Conservation (phyloP, 2,113 vertebrate species). For the Oncorhynchus clarkii region DNA sequence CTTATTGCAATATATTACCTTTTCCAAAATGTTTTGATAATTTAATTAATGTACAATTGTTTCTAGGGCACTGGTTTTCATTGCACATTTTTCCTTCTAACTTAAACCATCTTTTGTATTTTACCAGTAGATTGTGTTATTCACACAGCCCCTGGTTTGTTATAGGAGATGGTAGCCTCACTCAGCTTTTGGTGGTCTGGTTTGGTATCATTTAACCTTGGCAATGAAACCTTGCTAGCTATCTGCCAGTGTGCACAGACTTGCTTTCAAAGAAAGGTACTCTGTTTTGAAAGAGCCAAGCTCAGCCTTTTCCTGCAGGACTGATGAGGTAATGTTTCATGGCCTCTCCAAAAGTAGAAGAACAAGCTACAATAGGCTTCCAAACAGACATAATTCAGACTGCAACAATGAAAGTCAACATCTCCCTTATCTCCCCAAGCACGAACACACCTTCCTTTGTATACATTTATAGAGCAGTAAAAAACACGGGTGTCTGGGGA, state of each 20-base stretch:
- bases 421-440: constrained; percentile 14
- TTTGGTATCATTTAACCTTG: background rate
- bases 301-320: background rate
- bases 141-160: no score
- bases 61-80: no score
- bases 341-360: background rate
- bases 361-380: background rate
- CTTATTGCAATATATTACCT: background rate
- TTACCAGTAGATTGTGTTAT: no score
- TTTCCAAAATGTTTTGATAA: no score
- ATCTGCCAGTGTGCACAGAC: background rate
- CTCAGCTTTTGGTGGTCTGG: no score
- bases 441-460: background rate
- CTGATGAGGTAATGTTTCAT: background rate
- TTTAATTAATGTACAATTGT: no score
- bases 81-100: no score
- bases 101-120: no score
- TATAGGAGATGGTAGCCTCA: no score
- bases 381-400: constrained; percentile 17
- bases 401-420: constrained; percentile 13
- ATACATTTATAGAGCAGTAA: constrained; percentile 20
- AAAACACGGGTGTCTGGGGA: background rate
- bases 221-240: background rate
- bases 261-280: background rate
- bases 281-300: background rate